phyloP scores from a whole-genome alignment of 2,113 vertebrate species.

The Cygnus atratus region DNA sequence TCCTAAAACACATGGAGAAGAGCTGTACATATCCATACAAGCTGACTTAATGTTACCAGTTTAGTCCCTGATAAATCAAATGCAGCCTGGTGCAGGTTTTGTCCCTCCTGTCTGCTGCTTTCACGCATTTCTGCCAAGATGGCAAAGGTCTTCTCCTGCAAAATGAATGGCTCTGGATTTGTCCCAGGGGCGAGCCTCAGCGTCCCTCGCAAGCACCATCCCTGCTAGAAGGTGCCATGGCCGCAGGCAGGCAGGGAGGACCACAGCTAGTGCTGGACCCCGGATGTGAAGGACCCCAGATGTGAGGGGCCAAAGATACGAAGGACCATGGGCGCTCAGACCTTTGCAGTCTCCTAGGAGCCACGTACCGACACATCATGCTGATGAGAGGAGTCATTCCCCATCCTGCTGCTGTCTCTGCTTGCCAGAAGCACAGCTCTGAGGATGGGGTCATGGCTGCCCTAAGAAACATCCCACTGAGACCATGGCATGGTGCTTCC shows the following conservation, averaged over 20 bases:
- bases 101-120: background rate
- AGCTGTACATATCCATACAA: background rate
- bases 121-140: background rate
- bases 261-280: too few species aligned
- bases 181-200: background rate
- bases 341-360: background rate
- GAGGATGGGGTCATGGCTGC: background rate
- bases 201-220: background rate
- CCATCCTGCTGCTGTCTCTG: background rate
- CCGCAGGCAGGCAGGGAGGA: background rate
- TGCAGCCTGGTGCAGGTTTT: background rate
- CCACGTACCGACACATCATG: accelerated
- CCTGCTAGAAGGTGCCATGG: background rate
- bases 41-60: background rate
- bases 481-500: accelerated
- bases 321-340: too few species aligned
- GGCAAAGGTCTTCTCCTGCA: background rate
- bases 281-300: too few species aligned
- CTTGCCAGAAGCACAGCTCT: background rate
- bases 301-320: too few species aligned
- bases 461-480: background rate
- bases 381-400: background rate
- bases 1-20: background rate
- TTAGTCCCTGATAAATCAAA: background rate
- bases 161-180: accelerated